Percentiles rank a stretch among this genome's conserved stretches.
Conservation (phyloP, 2,888 invertebrate species). For the Gibbula magus region DNA sequence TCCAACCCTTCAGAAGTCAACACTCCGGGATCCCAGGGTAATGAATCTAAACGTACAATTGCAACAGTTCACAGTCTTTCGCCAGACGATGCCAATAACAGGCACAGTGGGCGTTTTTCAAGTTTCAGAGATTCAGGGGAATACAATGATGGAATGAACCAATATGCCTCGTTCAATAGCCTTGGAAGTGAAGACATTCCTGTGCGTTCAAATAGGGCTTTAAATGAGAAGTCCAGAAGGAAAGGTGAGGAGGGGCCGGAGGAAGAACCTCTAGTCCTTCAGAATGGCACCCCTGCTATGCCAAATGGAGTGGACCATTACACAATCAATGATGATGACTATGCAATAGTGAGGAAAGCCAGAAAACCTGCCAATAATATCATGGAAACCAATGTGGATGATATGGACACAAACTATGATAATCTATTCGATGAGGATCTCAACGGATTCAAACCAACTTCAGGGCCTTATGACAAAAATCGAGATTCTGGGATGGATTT, state of each 20-base stretch:
- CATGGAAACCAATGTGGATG: slow-evolving; percentile 26
- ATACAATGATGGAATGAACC: slow-evolving; percentile 31
- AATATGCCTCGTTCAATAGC: slow-evolving; percentile 13
- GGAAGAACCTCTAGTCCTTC: slow-evolving; percentile 24
- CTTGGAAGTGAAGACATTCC: slow-evolving; percentile 23
- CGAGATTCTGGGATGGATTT: slow-evolving; percentile 29
- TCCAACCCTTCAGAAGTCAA: slow-evolving; percentile 12
- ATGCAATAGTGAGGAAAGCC: slow-evolving; percentile 50
- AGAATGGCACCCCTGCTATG: slow-evolving; percentile 30
- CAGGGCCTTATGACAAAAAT: slow-evolving; percentile 44
- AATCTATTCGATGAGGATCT: slow-evolving; percentile 19
- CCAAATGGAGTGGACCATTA: slow-evolving; percentile 49
- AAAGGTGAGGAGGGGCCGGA: background rate
- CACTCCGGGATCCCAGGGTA: background rate
- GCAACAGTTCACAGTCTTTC: background rate
- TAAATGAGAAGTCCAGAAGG: slow-evolving; percentile 30
- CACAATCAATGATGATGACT: slow-evolving; percentile 46
- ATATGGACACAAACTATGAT: slow-evolving; percentile 28
- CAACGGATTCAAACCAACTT: slow-evolving; percentile 39
- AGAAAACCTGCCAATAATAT: slow-evolving; percentile 47
- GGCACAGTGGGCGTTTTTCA: background rate
- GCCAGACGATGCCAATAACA: background rate
- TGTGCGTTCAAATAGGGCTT: slow-evolving; percentile 14
- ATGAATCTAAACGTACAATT: background rate
- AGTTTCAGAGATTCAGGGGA: slow-evolving; percentile 10